A percentile compares a stretch with the other conserved stretches of the same genome.
phyloP scores from a whole-genome alignment of 2,797 vertebrate genomes.

The Pangasius krempfi region DNA sequence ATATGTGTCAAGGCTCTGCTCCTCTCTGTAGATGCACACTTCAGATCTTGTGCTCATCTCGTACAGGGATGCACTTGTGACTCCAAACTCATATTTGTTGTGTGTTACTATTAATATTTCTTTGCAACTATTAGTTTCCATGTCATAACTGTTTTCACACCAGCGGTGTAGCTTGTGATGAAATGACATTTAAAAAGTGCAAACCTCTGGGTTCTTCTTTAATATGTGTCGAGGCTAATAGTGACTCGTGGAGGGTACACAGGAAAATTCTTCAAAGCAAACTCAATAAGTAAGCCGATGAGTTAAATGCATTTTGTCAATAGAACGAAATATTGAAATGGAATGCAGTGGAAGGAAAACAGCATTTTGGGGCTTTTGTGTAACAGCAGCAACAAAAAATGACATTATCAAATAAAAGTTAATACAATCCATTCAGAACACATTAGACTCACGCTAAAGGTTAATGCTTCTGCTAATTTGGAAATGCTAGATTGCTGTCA shows the following conservation, averaged over 20 bases:
- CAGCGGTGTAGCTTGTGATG: not conserved
- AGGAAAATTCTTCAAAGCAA: constrained; percentile 1
- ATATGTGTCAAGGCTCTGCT: constrained; percentile 70
- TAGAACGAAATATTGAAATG: constrained; percentile 21
- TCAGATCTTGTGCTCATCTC: constrained; percentile 7
- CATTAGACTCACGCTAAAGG: constrained; percentile 81
- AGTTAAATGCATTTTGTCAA: constrained; percentile 1
- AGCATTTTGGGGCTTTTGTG: constrained; percentile 41
- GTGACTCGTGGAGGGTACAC: not conserved
- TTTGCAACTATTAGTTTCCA: constrained; percentile 1
- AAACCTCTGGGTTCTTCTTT: constrained; percentile 1
- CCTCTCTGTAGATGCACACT: constrained; percentile 63
- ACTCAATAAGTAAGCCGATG: not conserved
- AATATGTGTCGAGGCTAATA: constrained; percentile 1
- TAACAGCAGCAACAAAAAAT: constrained; percentile 60
- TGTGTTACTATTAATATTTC: not conserved
- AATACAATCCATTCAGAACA: constrained; percentile 76
- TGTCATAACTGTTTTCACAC: not conserved
- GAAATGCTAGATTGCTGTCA: constrained; percentile 82
- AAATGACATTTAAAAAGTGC: constrained; percentile 24
- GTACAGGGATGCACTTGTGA: not conserved
- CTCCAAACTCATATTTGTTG: not conserved
- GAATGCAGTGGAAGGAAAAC: not conserved
- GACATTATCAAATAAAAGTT: constrained; percentile 82
- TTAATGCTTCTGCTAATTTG: constrained; percentile 87